Percentiles rank a stretch among this genome's conserved stretches.
phyloP scores from a whole-genome alignment of 2,113 vertebrate species.

The Tachycineta bicolor region DNA sequence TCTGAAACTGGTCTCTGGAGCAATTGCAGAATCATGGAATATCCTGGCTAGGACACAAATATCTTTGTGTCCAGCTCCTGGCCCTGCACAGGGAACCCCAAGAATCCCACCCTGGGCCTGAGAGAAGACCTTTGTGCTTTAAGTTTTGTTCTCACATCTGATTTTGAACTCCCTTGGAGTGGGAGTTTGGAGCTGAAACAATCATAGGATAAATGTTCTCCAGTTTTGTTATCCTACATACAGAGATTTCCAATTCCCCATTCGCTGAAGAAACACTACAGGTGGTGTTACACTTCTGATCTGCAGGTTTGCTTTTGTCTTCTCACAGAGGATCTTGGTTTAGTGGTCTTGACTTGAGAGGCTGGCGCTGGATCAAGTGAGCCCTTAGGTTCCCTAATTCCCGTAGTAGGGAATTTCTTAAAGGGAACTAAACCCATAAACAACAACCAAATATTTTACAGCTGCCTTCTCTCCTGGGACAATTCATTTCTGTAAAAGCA shows the following conservation, averaged over 20 bases:
- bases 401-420: background rate
- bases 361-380: background rate
- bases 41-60: background rate
- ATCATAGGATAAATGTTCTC: background rate
- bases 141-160: background rate
- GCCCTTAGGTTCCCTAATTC: background rate
- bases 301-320: background rate
- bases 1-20: background rate
- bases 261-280: background rate
- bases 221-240: background rate
- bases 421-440: background rate
- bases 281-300: background rate
- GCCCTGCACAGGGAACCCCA: background rate
- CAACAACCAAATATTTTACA: background rate
- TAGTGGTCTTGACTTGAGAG: background rate
- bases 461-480: background rate
- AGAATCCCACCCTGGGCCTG: background rate
- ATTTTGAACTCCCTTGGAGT: background rate
- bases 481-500: background rate
- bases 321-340: background rate
- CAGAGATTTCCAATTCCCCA: background rate
- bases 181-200: background rate
- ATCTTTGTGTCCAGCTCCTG: background rate
- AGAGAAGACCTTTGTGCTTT: background rate
- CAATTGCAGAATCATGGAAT: background rate